These are phyloP conservation scores for Amphiura filiformis DNA, from an alignment of 35 echinoderm and acorn worm genomes.

Conservation along the genomic window DNA sequence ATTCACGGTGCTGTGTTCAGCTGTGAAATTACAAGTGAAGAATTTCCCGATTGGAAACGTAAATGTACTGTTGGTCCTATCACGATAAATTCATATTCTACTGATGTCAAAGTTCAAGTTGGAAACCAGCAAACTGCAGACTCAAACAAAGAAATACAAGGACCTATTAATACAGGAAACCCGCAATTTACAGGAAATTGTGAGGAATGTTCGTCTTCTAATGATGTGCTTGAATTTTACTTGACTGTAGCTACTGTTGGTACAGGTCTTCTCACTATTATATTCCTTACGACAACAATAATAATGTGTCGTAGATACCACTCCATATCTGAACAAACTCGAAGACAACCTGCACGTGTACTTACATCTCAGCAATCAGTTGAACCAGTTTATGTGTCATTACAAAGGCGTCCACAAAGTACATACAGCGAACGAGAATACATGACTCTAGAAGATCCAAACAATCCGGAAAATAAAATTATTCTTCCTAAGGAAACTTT, in stretches of 20 bases:
- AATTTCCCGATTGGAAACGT: too few species aligned
- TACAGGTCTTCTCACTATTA: background rate
- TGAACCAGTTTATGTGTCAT: constrained; percentile 2
- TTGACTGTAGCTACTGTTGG: background rate
- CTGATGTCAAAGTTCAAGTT: too few species aligned
- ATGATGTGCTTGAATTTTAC: background rate
- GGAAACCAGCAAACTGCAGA: too few species aligned
- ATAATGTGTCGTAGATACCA: background rate
- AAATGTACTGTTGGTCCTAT: too few species aligned
- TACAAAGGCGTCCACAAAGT: background rate
- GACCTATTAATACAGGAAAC: too few species aligned
- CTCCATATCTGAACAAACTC: background rate
- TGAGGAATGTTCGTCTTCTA: background rate
- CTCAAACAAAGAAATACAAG: too few species aligned
- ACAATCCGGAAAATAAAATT: background rate
- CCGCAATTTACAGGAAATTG: too few species aligned
- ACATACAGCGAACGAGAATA: background rate
- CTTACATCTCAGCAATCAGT: background rate
- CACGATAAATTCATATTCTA: background rate
- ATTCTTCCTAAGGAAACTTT: background rate
- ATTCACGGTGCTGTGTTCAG: too few species aligned
- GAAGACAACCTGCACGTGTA: background rate
- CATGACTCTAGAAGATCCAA: background rate
- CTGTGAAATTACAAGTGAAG: too few species aligned
- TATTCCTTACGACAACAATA: background rate